Evolutionary conservation across 2,888 invertebrate genomes (phyloP), one percentile per base, ranked within the genome.

Genomic region (Polyploca ridens): DNA sequence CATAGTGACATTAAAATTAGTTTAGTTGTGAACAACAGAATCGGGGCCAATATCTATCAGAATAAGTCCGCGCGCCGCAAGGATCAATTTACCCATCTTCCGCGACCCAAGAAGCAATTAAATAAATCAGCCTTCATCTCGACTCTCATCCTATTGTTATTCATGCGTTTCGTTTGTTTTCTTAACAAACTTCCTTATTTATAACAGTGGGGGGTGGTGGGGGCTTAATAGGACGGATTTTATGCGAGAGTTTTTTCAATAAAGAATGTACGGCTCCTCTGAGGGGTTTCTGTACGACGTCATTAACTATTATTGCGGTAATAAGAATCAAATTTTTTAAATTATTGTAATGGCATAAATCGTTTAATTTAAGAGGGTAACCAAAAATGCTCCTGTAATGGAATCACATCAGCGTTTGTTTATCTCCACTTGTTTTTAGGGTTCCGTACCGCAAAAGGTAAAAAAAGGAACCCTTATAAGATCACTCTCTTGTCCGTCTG

Each of bases 171-270:
- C 73, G 74, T 77, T 82, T 83, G 81, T 84, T 81, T 77, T 77
- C 74, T 76, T 80, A 81, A 81, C 82, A 75, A 81, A 83, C 79
- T 81, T 78, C 75, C 76, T 84, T 84, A 79, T 84, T 86, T 82
- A 81, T 75, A 67, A 67, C 69, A 16, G 41, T 6, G 62, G 65
- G 46, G 44, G 46, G 46, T 46, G 46, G 46, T 46, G 62, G 54
- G 63, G 41, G 65, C 61, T 64, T 62, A 62, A 63, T 64, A 61
- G 61, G 44, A 38, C 67, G 58, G 19, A 58, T 58, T 63, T 62
- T 33, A 19, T 61, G 27, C 54, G 62, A 60, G 65, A 57, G 44
- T 10, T 44, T 62, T 58, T 66, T 71, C 66, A 69, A 70, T 69
- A 68, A 63, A 70, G 65, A 68, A 69, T 70, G 64, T 67, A 59